A percentile compares a stretch with the other conserved stretches of the same genome.
These are phyloP conservation scores for Bubo scandiacus DNA, from an alignment of 2,113 vertebrate genomes.

Conservation along the genomic window DNA sequence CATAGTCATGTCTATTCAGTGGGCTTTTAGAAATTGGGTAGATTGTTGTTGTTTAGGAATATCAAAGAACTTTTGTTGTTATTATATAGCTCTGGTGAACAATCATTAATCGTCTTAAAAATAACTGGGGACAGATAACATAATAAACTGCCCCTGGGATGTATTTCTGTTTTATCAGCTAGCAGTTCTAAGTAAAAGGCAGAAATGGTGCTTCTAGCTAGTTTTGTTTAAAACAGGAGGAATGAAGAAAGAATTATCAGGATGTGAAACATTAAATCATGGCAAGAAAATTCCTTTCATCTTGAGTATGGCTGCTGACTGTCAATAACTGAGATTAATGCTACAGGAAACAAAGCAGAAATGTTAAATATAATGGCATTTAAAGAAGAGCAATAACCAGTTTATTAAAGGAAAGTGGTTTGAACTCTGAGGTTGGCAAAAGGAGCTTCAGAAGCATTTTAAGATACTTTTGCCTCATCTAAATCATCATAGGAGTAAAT, in stretches of 20 bases:
- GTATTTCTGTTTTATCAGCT: conserved; percentile 26
- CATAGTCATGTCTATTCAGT: background rate
- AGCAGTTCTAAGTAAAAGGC: conserved; percentile 15
- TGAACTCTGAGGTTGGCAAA: conserved; percentile 32
- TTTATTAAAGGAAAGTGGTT: conserved; percentile 48
- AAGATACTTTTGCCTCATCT: background rate
- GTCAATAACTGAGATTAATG: conserved; percentile 43
- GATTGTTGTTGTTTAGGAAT: conserved; percentile 9
- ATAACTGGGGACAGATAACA: conserved; percentile 3
- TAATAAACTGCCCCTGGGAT: conserved; percentile 4
- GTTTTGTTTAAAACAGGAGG: conserved; percentile 36
- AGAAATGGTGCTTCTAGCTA: conserved; percentile 13
- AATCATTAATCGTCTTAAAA: conserved; percentile 25
- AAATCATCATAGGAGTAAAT: conserved; percentile 1
- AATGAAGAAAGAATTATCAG: conserved; percentile 21
- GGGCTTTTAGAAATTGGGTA: background rate
- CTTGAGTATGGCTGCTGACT: conserved; percentile 18
- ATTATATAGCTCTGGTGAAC: background rate
- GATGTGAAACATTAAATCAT: conserved; percentile 13
- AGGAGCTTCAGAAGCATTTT: conserved; percentile 21
- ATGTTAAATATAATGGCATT: conserved; percentile 47
- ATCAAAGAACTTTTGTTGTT: conserved; percentile 15
- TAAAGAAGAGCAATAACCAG: conserved; percentile 33
- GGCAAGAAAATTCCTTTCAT: conserved; percentile 47
- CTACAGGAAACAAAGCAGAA: conserved; percentile 50